Evolutionary conservation across 2,888 invertebrate species (phyloP).

Genomic region (Autographa pulchrina): DNA sequence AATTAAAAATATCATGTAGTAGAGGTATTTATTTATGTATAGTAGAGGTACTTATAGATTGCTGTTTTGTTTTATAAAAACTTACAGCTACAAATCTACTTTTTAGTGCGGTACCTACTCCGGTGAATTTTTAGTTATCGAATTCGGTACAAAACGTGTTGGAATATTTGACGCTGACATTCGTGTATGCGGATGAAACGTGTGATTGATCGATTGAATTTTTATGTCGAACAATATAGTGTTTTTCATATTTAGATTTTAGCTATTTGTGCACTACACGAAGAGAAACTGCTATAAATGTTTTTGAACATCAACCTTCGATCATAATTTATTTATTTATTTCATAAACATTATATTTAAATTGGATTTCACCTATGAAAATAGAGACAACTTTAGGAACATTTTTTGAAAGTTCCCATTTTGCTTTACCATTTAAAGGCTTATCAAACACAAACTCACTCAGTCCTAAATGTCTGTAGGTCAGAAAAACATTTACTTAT

Average conservation of each 20-base stretch:
- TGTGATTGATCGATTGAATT: not conserved
- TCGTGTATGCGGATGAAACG: not conserved
- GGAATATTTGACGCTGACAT: not conserved
- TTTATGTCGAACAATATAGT: constrained; percentile 3
- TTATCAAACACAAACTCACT: not conserved
- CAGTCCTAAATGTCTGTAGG: not conserved
- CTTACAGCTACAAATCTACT: not conserved
- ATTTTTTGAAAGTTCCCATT: not conserved
- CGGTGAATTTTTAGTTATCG: constrained; percentile 1
- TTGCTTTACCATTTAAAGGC: not conserved
- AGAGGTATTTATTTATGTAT: too few relatives aligned
- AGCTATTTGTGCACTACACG: not conserved
- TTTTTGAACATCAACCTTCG: too few relatives aligned
- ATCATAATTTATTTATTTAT: too few relatives aligned
- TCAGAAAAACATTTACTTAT: not conserved
- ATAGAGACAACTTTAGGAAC: too few relatives aligned
- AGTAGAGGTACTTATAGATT: too few relatives aligned
- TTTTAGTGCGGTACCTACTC: not conserved
- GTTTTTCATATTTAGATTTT: not conserved
- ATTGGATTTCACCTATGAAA: not conserved
- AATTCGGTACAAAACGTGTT: not conserved
- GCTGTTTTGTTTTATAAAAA: not conserved
- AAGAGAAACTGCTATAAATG: not conserved
- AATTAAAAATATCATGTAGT: too few relatives aligned
- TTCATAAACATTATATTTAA: too few relatives aligned